phyloP scores from a whole-genome alignment of 2,113 vertebrate species.

The Dendrocopos noguchii region DNA sequence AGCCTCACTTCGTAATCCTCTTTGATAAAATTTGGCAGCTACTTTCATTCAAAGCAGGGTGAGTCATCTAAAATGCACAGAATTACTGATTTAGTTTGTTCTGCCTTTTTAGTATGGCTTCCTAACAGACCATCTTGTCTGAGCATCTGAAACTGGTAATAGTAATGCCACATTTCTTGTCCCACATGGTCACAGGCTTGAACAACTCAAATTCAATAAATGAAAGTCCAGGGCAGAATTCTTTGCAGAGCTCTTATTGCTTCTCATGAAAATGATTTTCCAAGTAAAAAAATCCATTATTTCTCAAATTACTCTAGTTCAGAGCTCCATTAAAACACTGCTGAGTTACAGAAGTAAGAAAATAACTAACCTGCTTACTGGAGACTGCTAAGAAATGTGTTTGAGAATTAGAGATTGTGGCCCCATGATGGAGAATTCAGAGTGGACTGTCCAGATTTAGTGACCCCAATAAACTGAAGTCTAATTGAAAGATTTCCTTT shows the following conservation, averaged over 20 bases:
- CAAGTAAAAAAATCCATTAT: not conserved
- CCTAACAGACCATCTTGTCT: not conserved
- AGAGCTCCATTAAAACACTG: not conserved
- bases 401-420: not conserved
- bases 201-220: not conserved
- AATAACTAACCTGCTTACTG: not conserved
- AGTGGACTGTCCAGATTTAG: not conserved
- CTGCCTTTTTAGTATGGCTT: not conserved
- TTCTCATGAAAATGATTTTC: not conserved
- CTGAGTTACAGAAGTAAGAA: not conserved
- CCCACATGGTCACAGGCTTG: not conserved
- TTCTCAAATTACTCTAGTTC: not conserved
- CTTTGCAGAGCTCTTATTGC: not conserved
- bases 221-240: not conserved
- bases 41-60: slow-evolving; percentile 22
- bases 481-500: not conserved
- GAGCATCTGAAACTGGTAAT: not conserved
- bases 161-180: not conserved
- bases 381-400: not conserved
- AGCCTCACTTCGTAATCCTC: slow-evolving; percentile 16
- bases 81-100: not conserved
- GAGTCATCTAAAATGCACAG: not conserved
- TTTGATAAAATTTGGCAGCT: slow-evolving; percentile 4
- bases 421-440: not conserved
- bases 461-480: not conserved